Conservation (phyloP, 2,797 vertebrate species). For the Iguana delicatissima region DNA sequence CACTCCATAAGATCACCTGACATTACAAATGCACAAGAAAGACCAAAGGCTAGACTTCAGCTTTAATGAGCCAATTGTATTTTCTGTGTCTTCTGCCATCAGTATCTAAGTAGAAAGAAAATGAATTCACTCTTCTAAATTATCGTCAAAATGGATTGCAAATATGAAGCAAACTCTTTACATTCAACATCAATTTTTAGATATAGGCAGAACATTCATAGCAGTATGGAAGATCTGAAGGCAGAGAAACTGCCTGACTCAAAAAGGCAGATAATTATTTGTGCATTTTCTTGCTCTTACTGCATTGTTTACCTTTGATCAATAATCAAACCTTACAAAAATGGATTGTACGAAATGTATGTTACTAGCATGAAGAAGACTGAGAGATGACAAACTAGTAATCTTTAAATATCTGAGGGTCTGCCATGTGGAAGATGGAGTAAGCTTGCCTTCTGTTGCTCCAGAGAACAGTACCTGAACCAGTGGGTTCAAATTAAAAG, state of each 20-base stretch:
- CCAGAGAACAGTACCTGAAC: too few species aligned
- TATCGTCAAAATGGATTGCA: neutral
- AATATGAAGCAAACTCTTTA: neutral
- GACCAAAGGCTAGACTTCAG: neutral
- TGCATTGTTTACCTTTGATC: too few species aligned
- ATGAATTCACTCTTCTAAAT: neutral
- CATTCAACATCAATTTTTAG: neutral
- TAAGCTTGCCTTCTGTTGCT: too few species aligned
- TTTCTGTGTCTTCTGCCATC: neutral
- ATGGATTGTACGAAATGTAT: too few species aligned
- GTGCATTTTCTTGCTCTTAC: too few species aligned
- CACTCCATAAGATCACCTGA: neutral
- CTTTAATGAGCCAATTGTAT: conserved; percentile 8
- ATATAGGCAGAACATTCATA: neutral
- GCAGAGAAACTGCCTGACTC: too few species aligned
- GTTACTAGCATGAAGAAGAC: too few species aligned
- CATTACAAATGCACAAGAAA: neutral
- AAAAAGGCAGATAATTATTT: neutral
- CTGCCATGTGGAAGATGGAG: too few species aligned
- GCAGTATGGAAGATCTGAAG: neutral
- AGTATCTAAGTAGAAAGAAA: neutral
- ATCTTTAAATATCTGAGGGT: too few species aligned
- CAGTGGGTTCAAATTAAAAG: too few species aligned
- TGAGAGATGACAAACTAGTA: too few species aligned
- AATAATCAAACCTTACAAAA: too few species aligned